These are phyloP conservation scores for Botrylloides violaceus DNA, from an alignment of 23 tunicate genomes.

Conservation along the genomic window DNA sequence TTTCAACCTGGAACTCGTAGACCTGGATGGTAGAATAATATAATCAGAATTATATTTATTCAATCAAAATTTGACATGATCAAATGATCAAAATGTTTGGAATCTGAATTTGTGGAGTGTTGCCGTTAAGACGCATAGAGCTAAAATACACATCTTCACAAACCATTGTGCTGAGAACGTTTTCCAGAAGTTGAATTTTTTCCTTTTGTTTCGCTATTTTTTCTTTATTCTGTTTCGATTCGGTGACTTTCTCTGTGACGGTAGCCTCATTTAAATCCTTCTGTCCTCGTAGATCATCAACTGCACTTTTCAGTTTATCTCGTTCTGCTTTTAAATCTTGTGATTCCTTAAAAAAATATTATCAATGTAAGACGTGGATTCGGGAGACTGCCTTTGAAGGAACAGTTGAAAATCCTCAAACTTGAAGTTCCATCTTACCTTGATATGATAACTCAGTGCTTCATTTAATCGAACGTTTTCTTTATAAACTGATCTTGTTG, in stretches of 20 bases:
- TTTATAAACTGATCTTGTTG: conserved; percentile 68
- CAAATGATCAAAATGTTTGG: too few species aligned
- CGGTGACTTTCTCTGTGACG: conserved; percentile 70
- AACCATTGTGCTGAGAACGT: conserved; percentile 59
- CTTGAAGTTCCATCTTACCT: conserved; percentile 64
- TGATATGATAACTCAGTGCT: conserved; percentile 63
- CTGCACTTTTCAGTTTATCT: conserved; percentile 32
- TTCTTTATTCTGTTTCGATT: conserved; percentile 72
- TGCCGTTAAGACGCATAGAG: too few species aligned
- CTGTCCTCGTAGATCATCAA: conserved; percentile 45
- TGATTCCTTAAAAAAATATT: conserved; percentile 64
- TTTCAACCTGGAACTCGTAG: conserved; percentile 71
- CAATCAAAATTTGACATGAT: too few species aligned
- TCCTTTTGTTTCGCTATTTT: conserved; percentile 49
- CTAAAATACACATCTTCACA: neutral
- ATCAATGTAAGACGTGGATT: too few species aligned
- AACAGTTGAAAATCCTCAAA: neutral
- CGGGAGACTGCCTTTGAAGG: neutral
- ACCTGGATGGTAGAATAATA: too few species aligned
- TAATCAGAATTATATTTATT: too few species aligned
- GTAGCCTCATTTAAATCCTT: conserved; percentile 62
- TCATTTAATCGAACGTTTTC: conserved; percentile 85
- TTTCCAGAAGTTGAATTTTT: conserved; percentile 44
- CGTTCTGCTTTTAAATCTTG: conserved; percentile 37
- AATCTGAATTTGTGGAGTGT: too few species aligned